Base-by-base conservation (phyloP, 92 coral and sea anemone genomes). In the Epizoanthus fatuus region DNA sequence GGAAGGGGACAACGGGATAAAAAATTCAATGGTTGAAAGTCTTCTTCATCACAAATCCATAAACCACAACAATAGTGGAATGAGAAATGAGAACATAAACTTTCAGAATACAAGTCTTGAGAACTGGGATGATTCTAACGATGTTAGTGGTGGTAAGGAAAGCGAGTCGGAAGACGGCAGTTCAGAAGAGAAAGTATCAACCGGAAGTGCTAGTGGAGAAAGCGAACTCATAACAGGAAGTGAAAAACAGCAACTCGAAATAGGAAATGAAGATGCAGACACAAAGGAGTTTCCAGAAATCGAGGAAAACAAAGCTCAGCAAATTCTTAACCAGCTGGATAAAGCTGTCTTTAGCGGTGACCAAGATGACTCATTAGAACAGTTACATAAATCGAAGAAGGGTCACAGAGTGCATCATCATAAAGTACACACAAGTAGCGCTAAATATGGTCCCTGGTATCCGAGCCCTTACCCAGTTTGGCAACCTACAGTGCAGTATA, bases 281-380 rank as follows among this genome's bases (percentile, higher is more conserved):
- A 14, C 0, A 37, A 8, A 37, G 3, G 8, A n/a, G 9, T 56
- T 75, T n/a, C 62, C 81, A 56, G 29, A 75, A 5, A 16, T 35
- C 44, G 54, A 57, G 9, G 44, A 75, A 3, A 17, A 64, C 35
- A 90, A 76, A 60, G 79, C 86, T 17, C 82, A 88, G 52, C 84
- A 88, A 88, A 86, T 93, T 75, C 86, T 93, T 69, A 52, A 89
- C 62, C 86, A 86, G 54, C 86, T 90, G 4, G 96, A 93, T 71
- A 58, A 70, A 80, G 88, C 86, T 84, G 63, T 81, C 49, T 86
- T 84, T 63, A 87, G 81, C 76, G 93, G 93, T 22, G 57, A 88
- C 22, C 58, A 80, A 19, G 71, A 52, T 20, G 88, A 88, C 7
- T 60, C 82, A 9, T 5, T 77, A 20, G 70, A 60, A 20, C 20